These are phyloP conservation scores for Eulemur rubriventer DNA, from an alignment of 2,797 vertebrate species.

Conservation along the genomic window DNA sequence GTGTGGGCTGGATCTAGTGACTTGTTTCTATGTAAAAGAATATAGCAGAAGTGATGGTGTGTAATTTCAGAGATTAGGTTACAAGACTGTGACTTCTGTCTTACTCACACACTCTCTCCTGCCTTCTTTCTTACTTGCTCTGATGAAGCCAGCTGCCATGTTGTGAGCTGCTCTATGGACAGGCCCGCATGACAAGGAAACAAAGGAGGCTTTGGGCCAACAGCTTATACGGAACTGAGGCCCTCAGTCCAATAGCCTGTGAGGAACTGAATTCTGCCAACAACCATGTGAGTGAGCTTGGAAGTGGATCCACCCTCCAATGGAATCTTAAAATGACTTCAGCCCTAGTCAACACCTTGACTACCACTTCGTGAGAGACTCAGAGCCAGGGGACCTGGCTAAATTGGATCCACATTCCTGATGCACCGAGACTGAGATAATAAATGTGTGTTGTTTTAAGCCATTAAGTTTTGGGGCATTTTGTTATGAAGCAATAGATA, in stretches of 20 bases:
- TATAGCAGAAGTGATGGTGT: not conserved
- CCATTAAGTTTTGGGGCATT: not conserved
- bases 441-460: not conserved
- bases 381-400: not conserved
- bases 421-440: not conserved
- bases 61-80: slow-evolving; percentile 22
- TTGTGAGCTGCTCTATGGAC: not conserved
- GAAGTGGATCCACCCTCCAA: not conserved
- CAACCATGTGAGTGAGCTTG: not conserved
- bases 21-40: slow-evolving; percentile 3
- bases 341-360: not conserved
- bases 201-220: not conserved
- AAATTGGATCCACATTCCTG: not conserved
- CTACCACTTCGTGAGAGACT: not conserved
- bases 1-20: not conserved
- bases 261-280: not conserved
- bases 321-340: slow-evolving; percentile 31
- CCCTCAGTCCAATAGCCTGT: not conserved
- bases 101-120: not conserved
- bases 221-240: slow-evolving; percentile 1
- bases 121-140: not conserved
- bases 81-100: not conserved
- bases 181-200: not conserved
- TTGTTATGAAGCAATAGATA: not conserved
- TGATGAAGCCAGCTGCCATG: not conserved